phyloP scores from a whole-genome alignment of 2,888 invertebrate species.

The Hemaris fuciformis region DNA sequence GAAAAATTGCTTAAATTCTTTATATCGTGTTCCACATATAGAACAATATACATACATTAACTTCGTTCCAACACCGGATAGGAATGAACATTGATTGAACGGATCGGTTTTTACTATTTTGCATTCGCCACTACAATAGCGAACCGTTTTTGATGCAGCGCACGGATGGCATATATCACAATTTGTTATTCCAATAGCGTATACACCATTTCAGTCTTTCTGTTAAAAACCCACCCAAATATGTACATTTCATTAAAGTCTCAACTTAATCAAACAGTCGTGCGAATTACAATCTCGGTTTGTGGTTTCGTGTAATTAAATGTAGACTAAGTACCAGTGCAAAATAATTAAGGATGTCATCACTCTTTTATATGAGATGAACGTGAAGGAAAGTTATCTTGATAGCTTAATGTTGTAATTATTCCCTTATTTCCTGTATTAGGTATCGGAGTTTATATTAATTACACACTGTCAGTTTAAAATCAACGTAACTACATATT shows the following conservation, averaged over 20 bases:
- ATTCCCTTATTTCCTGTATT: too few species aligned
- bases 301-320: too few species aligned
- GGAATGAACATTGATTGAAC: neutral
- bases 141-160: neutral
- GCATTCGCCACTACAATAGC: neutral
- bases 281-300: neutral
- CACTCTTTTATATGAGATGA: too few species aligned
- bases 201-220: neutral
- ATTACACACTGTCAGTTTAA: too few species aligned
- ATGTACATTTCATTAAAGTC: neutral
- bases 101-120: neutral
- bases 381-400: too few species aligned
- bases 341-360: too few species aligned
- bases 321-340: too few species aligned
- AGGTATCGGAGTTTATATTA: too few species aligned
- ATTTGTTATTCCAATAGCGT: constrained; percentile 2
- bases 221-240: neutral
- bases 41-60: neutral
- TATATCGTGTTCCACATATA: neutral
- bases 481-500: too few species aligned
- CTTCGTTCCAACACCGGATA: neutral
- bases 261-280: neutral
- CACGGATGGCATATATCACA: neutral
- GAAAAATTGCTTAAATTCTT: neutral
- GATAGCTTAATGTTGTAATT: too few species aligned